Conservation (phyloP, 2,113 vertebrate genomes). For the Siniperca knerii region DNA sequence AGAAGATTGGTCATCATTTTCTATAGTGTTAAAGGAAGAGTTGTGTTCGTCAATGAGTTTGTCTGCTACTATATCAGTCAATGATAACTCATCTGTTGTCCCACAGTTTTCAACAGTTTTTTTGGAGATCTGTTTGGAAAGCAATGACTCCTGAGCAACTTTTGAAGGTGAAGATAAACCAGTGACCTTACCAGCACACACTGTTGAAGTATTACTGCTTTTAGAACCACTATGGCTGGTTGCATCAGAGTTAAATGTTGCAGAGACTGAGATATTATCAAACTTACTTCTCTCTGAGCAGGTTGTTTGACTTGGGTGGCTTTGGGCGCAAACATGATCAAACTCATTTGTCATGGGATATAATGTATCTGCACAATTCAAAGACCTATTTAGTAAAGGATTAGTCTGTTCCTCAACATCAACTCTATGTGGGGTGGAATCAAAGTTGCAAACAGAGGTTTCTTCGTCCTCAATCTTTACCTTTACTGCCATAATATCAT, state of each 20-base stretch:
- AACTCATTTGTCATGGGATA: conserved; percentile 34
- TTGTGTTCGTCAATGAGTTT: conserved; percentile 9
- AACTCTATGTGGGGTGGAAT: conserved; percentile 28
- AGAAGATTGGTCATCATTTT: conserved; percentile 13
- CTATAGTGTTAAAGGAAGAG: background rate
- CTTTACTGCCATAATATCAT: conserved; percentile 74
- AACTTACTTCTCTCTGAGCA: conserved; percentile 24
- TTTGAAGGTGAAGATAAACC: conserved; percentile 22
- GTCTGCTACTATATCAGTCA: background rate
- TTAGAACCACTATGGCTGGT: background rate
- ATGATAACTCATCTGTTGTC: conserved; percentile 4
- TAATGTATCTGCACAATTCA: conserved; percentile 21
- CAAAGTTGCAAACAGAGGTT: conserved; percentile 66
- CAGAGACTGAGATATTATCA: conserved; percentile 6
- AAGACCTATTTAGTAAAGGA: conserved; percentile 15
- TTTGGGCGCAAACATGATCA: background rate
- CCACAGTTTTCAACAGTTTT: conserved; percentile 32
- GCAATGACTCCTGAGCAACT: conserved; percentile 23
- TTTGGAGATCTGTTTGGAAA: conserved; percentile 21
- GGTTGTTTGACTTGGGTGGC: conserved; percentile 7
- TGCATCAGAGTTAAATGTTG: conserved; percentile 13
- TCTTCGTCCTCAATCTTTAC: conserved; percentile 79
- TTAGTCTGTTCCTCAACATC: conserved; percentile 22
- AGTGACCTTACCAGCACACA: conserved; percentile 4
- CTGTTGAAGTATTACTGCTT: conserved; percentile 7